A percentile compares a stretch with the other conserved stretches of the same genome.
Evolutionary conservation across 1,140 invertebrate genomes (phyloP).

Genomic region (Euschistus heros): DNA sequence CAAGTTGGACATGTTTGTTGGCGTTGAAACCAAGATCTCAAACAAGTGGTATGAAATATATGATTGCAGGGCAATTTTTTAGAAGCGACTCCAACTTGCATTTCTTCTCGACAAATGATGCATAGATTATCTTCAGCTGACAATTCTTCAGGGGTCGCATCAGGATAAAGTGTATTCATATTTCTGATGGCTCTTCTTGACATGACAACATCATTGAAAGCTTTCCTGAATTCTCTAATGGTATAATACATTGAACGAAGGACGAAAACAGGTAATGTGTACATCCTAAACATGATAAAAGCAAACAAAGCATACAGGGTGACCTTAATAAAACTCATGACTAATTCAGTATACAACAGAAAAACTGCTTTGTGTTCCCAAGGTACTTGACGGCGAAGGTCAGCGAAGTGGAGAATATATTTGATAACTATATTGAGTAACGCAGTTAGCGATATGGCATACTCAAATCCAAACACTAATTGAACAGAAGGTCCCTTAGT

Average conservation of each 20-base stretch:
- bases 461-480: slow-evolving; percentile 21
- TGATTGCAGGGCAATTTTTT: slow-evolving; percentile 24
- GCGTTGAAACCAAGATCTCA: slow-evolving; percentile 21
- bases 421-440: neutral
- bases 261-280: slow-evolving; percentile 13
- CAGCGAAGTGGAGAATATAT: slow-evolving; percentile 14
- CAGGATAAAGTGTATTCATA: slow-evolving; percentile 19
- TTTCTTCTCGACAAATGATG: slow-evolving; percentile 20
- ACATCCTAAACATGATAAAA: neutral
- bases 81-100: neutral
- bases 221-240: neutral
- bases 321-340: slow-evolving; percentile 13
- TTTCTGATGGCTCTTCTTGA: slow-evolving; percentile 13
- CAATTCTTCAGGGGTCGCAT: slow-evolving; percentile 17
- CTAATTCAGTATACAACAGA: slow-evolving; percentile 7
- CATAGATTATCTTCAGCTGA: slow-evolving; percentile 5
- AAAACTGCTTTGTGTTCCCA: slow-evolving; percentile 8
- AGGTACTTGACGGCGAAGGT: neutral
- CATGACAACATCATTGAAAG: slow-evolving; percentile 12
- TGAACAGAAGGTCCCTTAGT: slow-evolving; percentile 6
- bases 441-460: slow-evolving; percentile 10
- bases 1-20: slow-evolving; percentile 24
- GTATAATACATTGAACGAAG: slow-evolving; percentile 12
- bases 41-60: slow-evolving; percentile 21
- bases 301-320: slow-evolving; percentile 4